Percentiles rank a stretch among this genome's conserved stretches.
Evolutionary conservation across 2,797 vertebrate genomes (phyloP).

Genomic region (Trachops cirrhosus): DNA sequence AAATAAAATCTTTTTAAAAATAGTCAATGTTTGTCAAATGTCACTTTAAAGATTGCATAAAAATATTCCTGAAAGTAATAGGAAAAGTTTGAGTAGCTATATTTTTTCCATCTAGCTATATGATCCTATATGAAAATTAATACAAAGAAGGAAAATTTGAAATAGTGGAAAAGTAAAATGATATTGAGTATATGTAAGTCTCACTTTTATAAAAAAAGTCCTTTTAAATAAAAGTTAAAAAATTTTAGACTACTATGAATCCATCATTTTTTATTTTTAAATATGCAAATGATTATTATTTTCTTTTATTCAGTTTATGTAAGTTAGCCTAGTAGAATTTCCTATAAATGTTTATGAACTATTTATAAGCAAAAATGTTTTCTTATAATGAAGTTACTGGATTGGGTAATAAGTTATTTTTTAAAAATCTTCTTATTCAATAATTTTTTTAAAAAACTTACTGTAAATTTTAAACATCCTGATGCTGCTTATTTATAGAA

Average conservation of each 20-base stretch:
- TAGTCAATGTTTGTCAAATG: not conserved
- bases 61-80: not conserved
- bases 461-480: not conserved
- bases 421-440: not conserved
- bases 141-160: not conserved
- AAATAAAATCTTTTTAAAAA: not conserved
- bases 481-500: not conserved
- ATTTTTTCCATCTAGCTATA: not conserved
- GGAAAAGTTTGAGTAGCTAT: not conserved
- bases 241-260: not conserved
- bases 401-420: not conserved
- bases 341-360: not conserved
- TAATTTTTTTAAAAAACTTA: not conserved
- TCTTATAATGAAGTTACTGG: not conserved
- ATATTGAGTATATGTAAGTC: not conserved
- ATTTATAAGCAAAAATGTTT: not conserved
- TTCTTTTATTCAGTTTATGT: not conserved
- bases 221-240: not conserved
- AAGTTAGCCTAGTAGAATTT: not conserved
- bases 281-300: not conserved
- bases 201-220: not conserved
- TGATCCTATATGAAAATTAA: not conserved
- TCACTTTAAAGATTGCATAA: not conserved
- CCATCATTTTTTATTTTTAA: not conserved
- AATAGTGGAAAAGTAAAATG: not conserved